Base-by-base conservation (phyloP, 2,888 invertebrate genomes). In the Gari tellinella region DNA sequence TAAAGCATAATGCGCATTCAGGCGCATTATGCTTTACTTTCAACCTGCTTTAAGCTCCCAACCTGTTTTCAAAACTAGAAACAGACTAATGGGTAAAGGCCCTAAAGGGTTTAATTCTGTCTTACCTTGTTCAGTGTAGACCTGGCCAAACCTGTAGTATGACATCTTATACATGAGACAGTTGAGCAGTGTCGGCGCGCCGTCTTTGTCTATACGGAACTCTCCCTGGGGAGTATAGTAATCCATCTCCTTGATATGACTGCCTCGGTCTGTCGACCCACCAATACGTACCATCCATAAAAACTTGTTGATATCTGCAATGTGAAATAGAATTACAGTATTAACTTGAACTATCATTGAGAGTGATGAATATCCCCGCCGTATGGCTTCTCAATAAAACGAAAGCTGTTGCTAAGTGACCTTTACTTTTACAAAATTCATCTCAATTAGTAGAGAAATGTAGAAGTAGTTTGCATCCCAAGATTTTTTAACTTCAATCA, bases 131-230 rank as follows among this genome's bases (percentile, higher is more conserved):
- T 99, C 98, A 0, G 98, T 98, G 92, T 97, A 98, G 74, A 98
- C 96, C 88, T 96, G 96, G 10, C 98, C 99, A 92, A 99, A 99
- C 90, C 97, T 95, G 93, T 99, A 99, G 92, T 99, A 99, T 93
- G 98, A 98, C 96, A 99, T 97, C 94, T 99, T 99, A 94, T 99
- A 99, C 99, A 99, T 99, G 77, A 99, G 94, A 90, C 97, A 99
- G 93, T 99, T 99, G 86, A 99, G 95, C 84, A 99, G 94, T 19
- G 96, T 95, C 38, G 95, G 95, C 0, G 98, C 97, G 45, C 98
- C 99, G 90, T 98, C 98, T 83, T 96, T 96, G 93, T 99, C 99
- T 1, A 99, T 96, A 48, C 98, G 94, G 93, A 99, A 99, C 94
- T 99, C 99, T 1, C 99, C 99, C 81, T 95, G 91, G 0, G 97